Evolutionary conservation across 2,797 vertebrate species (phyloP).

Genomic region (Peromyscus nudipes): DNA sequence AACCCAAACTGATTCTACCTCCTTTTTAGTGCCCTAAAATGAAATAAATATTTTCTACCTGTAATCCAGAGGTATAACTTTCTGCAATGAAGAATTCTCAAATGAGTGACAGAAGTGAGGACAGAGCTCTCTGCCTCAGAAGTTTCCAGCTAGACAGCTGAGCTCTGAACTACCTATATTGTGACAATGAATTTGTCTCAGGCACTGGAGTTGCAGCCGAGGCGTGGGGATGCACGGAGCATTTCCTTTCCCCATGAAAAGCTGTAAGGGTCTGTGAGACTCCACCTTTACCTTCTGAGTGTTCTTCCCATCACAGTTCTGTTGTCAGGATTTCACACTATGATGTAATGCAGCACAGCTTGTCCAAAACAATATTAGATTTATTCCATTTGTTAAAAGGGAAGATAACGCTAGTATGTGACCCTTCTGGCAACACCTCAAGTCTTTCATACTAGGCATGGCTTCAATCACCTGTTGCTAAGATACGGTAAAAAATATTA

Average conservation of each 20-base stretch:
- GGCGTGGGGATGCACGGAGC: not conserved
- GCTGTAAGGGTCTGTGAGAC: not conserved
- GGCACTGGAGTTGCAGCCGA: not conserved
- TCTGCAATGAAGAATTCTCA: constrained; percentile 10
- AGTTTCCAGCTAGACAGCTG: not conserved
- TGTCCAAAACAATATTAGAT: constrained; percentile 92
- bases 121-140: not conserved
- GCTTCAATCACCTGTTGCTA: constrained; percentile 93
- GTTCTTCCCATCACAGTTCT: constrained; percentile 77
- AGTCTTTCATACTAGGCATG: constrained; percentile 88
- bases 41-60: not conserved
- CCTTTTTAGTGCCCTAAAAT: not conserved
- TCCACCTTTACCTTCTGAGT: constrained; percentile 63
- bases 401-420: constrained; percentile 90
- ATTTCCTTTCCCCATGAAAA: constrained; percentile 62
- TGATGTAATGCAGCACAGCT: constrained; percentile 90
- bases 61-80: not conserved
- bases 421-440: constrained; percentile 87
- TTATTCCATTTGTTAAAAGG: constrained; percentile 91
- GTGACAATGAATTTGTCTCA: not conserved
- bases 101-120: not conserved
- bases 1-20: not conserved
- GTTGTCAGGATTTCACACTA: constrained; percentile 86
- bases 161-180: not conserved
- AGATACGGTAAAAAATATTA: constrained; percentile 93